These are phyloP conservation scores for Scaptomyza pallida DNA, from an alignment of 1,140 invertebrate genomes.

Conservation along the genomic window DNA sequence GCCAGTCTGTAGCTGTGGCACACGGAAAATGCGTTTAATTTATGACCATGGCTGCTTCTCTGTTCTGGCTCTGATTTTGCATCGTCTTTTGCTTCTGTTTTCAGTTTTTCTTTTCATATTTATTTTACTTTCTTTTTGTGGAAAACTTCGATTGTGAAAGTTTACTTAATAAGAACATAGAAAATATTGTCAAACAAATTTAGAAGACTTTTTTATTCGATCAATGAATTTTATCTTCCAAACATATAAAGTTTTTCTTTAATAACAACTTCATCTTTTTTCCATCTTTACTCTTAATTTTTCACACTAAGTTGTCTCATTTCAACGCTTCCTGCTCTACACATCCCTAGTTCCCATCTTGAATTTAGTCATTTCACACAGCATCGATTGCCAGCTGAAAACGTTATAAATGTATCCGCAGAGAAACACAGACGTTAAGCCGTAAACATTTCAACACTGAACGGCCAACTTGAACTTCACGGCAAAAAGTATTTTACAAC, in stretches of 20 bases:
- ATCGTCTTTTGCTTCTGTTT: slow-evolving; percentile 17
- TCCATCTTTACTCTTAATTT: too few species aligned
- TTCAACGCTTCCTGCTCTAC: not conserved
- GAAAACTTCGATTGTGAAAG: too few species aligned
- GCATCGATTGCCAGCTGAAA: slow-evolving; percentile 8
- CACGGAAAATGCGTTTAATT: slow-evolving; percentile 76
- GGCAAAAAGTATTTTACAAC: slow-evolving; percentile 26
- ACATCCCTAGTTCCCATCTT: too few species aligned
- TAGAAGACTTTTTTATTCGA: too few species aligned
- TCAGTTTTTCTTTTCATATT: too few species aligned
- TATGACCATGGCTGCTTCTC: slow-evolving; percentile 46
- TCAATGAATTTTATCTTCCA: too few species aligned
- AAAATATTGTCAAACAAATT: too few species aligned
- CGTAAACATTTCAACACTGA: slow-evolving; percentile 45
- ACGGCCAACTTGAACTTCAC: slow-evolving; percentile 60
- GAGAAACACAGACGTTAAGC: not conserved
- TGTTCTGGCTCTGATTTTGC: slow-evolving; percentile 16
- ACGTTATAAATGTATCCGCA: slow-evolving; percentile 11
- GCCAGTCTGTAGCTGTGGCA: slow-evolving; percentile 34
- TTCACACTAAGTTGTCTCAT: too few species aligned
- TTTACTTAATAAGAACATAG: too few species aligned
- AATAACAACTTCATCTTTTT: too few species aligned
- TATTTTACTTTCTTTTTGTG: too few species aligned
- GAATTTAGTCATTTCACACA: slow-evolving; percentile 13
- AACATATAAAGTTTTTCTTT: too few species aligned